Evolutionary conservation across 2,113 vertebrate genomes (phyloP), one percentile per base, ranked within the genome.

Genomic region (Ceyx cyanopectus): DNA sequence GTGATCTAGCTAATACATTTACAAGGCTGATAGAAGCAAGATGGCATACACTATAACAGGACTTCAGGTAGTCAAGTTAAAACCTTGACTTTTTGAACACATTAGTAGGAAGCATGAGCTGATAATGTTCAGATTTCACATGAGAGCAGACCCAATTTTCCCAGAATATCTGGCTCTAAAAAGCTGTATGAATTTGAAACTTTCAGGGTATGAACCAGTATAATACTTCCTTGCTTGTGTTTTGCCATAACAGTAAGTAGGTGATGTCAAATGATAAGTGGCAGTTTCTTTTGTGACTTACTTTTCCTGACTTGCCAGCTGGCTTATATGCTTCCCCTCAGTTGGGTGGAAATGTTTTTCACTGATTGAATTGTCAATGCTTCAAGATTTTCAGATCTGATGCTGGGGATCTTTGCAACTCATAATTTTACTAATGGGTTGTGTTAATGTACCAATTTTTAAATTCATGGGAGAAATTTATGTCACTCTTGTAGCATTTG

Each of bases 401-500:
- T 48, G 92, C 79, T 84, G 81, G 82, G 93, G 66, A 92, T 81
- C 87, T 90, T 94, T 94, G 86, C 89, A 95, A 97, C 93, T 94
- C 85, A 32, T 95, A 96, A 96, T 96, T 97, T 95, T 88, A 81
- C 90, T 93, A 95, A 93, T 95, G 67, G 86, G 58, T 74, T 94
- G 89, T 94, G 88, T 87, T 95, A 96, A 89, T 78, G 43, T 88
- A 85, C 68, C 56, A 72, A 69, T 88, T 95, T 93, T 96, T 97
- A 93, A 62, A 95, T 92, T 89, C 95, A 91, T 81, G 94, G 89
- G 72, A 95, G 85, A 90, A 97, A 96, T 97, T 95, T 93, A 94
- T 96, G 95, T 97, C 92, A 91, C 54, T 91, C n/a, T 93, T 92
- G 95, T 96, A 95, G 74, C 82, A 93, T 97, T 96, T 96, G 81